These are phyloP conservation scores for Drosophila truncata DNA, from an alignment of 1,140 invertebrate genomes.

Conservation along the genomic window DNA sequence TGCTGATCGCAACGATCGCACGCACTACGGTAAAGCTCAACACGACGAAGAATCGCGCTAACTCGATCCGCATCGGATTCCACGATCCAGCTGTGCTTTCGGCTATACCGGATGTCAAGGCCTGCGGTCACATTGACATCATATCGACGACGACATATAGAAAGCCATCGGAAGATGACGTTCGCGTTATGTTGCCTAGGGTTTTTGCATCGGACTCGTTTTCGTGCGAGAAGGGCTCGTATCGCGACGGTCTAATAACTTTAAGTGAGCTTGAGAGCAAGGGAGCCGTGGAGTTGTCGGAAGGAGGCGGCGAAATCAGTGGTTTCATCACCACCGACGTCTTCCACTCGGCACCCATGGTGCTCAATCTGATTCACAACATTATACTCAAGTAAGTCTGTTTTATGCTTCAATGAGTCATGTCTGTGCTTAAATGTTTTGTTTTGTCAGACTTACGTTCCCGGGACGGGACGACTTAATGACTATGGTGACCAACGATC, in stretches of 20 bases:
- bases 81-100: background rate
- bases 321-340: conserved; percentile 63
- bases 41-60: conserved; percentile 20
- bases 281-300: conserved; percentile 52
- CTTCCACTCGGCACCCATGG: conserved; percentile 72
- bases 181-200: background rate
- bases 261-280: conserved; percentile 20
- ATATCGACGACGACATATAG: background rate
- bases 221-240: conserved; percentile 38
- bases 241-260: conserved; percentile 17
- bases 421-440: background rate
- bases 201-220: conserved; percentile 45
- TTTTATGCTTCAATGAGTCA: background rate
- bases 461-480: conserved; percentile 4
- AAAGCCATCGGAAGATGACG: background rate
- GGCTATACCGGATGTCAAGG: conserved; percentile 42
- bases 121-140: conserved; percentile 61
- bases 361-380: conserved; percentile 72
- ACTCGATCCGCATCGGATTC: conserved; percentile 51
- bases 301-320: conserved; percentile 9
- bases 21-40: conserved; percentile 43
- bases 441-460: conserved; percentile 40
- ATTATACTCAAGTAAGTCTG: conserved; percentile 47
- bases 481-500: conserved; percentile 50
- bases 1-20: conserved; percentile 62